Evolutionary conservation across 2,888 invertebrate genomes (phyloP).

Genomic region (Aphrophora alni): DNA sequence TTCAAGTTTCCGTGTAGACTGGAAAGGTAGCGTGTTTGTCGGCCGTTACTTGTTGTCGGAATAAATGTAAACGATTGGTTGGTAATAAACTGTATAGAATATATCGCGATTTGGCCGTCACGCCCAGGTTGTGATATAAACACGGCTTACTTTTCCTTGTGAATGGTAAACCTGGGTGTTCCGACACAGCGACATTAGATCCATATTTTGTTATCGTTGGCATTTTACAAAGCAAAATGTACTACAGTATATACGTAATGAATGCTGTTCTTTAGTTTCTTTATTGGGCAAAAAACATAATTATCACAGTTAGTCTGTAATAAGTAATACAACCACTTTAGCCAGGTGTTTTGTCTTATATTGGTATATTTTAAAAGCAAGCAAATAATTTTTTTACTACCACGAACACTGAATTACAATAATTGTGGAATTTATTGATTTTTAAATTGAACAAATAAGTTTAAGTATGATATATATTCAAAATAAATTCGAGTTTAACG

Average conservation of each 20-base stretch:
- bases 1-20: neutral
- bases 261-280: neutral
- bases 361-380: too few species aligned
- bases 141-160: neutral
- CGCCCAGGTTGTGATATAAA: neutral
- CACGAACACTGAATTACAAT: too few species aligned
- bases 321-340: too few species aligned
- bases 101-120: neutral
- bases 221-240: neutral
- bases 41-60: constrained; percentile 2
- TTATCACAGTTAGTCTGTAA: too few species aligned
- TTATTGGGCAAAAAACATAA: neutral
- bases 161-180: neutral
- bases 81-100: neutral
- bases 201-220: neutral
- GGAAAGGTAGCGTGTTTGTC: neutral
- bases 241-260: neutral
- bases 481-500: too few species aligned
- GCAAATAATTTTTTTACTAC: too few species aligned
- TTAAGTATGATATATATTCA: too few species aligned
- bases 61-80: constrained; percentile 2
- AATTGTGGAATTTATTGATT: too few species aligned
- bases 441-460: too few species aligned
- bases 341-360: too few species aligned
- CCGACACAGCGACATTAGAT: neutral